Evolutionary conservation across 2,888 invertebrate genomes (phyloP), one percentile per base, ranked within the genome.

Genomic region (Drosophila koepferae): DNA sequence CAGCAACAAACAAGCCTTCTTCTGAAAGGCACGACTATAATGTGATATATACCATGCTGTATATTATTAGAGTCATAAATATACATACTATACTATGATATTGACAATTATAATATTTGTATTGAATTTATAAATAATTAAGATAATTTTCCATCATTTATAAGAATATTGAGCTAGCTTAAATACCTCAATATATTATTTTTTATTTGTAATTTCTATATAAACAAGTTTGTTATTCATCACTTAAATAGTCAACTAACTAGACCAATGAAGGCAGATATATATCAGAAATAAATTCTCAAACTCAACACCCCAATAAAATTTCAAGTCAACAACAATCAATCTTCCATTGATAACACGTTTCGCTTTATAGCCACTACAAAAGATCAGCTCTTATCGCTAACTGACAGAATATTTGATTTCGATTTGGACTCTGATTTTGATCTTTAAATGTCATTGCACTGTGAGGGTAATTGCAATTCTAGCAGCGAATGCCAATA

Each of bases 401-500:
- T 41, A 64, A 36, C 61, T 76, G 66, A 55, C 66, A 63, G 58
- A 43, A 63, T 51, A 62, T 64, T 55, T 60, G 64, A 74, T 82
- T 71, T 70, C 54, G 41, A 66, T 74, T 74, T 62, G 54, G 59
- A 49, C 54, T 41, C 18, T 40, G 72, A 77, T 74, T 53, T 44
- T 43, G 44, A 49, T 41, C 59, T 36, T 16, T 34, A 18, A 51
- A 53, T 49, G 80, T 77, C 75, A 82, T 67, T 66, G 77, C 74
- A 63, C 85, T 73, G 75, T 67, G 62, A 49, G 51, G 49, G 51
- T 70, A 67, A 70, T 59, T 75, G 73, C 72, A 56, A 78, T 67
- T 62, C 74, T 54, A 54, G 64, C 55, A 68, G 56, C 68, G 69
- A 53, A 31, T 63, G 64, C 44, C 66, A 82, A 86, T 88, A 89